Percentiles rank a stretch among this genome's conserved stretches.
phyloP scores from a whole-genome alignment of 1,140 invertebrate species.

The Calliopsis andreniformis region DNA sequence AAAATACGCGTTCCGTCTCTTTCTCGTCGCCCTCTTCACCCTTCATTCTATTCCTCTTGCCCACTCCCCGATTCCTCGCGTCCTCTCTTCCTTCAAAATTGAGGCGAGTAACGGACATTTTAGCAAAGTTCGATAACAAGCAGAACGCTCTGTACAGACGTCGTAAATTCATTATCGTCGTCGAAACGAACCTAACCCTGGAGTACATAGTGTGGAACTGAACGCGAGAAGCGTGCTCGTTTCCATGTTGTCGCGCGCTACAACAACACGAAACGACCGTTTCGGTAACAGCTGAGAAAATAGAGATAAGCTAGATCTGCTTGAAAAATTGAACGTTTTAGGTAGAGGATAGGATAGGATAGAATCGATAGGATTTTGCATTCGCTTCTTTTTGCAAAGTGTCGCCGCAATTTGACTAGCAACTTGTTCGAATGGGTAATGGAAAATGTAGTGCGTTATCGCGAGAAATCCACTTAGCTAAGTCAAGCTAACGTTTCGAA shows the following conservation, averaged over 20 bases:
- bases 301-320: conserved; percentile 18
- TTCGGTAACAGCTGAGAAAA: conserved; percentile 36
- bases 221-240: neutral
- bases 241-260: conserved; percentile 8
- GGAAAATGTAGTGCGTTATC: conserved; percentile 76
- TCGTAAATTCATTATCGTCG: conserved; percentile 39
- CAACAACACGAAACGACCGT: neutral
- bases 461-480: conserved; percentile 77
- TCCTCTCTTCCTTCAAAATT: conserved; percentile 7
- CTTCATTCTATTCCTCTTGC: neutral
- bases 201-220: neutral
- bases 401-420: conserved; percentile 71
- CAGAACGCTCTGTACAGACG: neutral
- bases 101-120: conserved; percentile 23
- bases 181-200: neutral
- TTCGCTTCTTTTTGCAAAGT: too few species aligned
- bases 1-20: neutral
- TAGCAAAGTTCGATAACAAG: conserved; percentile 36
- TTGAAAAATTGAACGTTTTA: conserved; percentile 16
- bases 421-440: conserved; percentile 69
- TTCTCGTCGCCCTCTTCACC: neutral
- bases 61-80: too few species aligned
- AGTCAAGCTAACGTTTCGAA: too few species aligned
- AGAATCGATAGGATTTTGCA: too few species aligned
- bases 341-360: conserved; percentile 6